Evolutionary conservation across 2,797 vertebrate genomes (phyloP).

Genomic region (Pipistrellus pygmaeus): DNA sequence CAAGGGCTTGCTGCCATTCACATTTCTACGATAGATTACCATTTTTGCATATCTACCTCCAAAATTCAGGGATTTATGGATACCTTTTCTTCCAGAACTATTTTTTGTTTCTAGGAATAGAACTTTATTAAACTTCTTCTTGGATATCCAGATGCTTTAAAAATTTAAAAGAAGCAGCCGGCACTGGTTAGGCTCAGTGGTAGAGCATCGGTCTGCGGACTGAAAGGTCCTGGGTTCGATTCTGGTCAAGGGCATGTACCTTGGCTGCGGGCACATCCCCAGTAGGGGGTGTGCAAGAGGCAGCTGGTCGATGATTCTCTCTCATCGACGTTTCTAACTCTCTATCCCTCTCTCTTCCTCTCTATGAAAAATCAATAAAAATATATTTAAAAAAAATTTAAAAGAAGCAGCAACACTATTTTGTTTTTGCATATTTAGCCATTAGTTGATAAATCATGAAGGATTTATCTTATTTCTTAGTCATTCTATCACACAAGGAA

Average conservation of each 20-base stretch:
- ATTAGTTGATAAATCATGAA: slow-evolving; percentile 17
- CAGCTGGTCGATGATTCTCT: too few species aligned
- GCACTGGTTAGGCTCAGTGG: too few species aligned
- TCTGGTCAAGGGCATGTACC: too few species aligned
- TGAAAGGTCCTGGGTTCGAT: too few species aligned
- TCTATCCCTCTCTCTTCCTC: too few species aligned
- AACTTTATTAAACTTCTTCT: neutral
- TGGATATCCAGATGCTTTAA: neutral
- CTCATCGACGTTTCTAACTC: too few species aligned
- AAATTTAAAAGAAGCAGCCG: neutral
- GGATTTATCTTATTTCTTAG: neutral
- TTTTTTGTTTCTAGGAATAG: neutral
- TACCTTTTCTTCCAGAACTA: neutral
- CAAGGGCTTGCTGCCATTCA: neutral
- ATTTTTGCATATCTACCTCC: neutral
- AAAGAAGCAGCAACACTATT: neutral
- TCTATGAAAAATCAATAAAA: too few species aligned
- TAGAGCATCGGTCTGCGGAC: too few species aligned
- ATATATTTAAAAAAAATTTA: neutral
- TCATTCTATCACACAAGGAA: neutral
- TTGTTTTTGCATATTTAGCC: neutral
- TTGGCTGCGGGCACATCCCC: too few species aligned
- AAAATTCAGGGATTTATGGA: slow-evolving; percentile 3
- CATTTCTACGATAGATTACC: slow-evolving; percentile 41
- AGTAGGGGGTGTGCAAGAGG: too few species aligned